Base-by-base conservation (phyloP, 1,140 invertebrate genomes). In the Megathymus violae region DNA sequence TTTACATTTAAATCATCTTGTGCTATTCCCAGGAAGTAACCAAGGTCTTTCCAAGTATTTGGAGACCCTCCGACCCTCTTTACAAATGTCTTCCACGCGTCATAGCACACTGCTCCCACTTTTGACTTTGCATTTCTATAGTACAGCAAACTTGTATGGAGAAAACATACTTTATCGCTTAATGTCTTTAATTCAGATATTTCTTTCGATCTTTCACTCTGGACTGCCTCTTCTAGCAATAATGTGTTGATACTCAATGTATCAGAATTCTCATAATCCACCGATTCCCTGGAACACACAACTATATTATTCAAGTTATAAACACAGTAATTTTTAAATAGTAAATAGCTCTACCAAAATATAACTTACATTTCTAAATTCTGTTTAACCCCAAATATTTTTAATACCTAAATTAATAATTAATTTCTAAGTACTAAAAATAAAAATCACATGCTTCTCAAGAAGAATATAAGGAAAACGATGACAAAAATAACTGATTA, bases 131-230 rank as follows among this genome's bases (percentile, higher is more conserved):
- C 52, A 62, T 89, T 85, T 27, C 87, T 79, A 64, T 91, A 91
- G 64, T 89, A 91, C 5, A 92, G 51, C 48, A 89, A 69, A 64
- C 81, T 85, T 34, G 87, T 81, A 56, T 92, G 89, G 13, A 92
- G 71, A 58, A 70, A 80, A 50, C 65, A 71, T 14, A 85, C 80
- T 81, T 87, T 89, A 66, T 82, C 75, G 51, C 78, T 77, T 54
- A 92, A 69, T 14, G 58, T 68, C 58, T 77, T 77, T 52, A 89
- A 74, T 59, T 87, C 78, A 0, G 61, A 67, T 67, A 89, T 80
- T 70, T 89, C 84, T 50, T 54, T 76, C 19, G 66, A 62, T 59
- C 87, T 75, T 62, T 89, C 84, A 36, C 84, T 80, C 61, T 76
- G 58, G 7, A 88, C 51, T 9, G 72, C 62, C 48, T 86, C 71